Conservation (phyloP, 2,113 vertebrate species). For the Lepisosteus osseus region DNA sequence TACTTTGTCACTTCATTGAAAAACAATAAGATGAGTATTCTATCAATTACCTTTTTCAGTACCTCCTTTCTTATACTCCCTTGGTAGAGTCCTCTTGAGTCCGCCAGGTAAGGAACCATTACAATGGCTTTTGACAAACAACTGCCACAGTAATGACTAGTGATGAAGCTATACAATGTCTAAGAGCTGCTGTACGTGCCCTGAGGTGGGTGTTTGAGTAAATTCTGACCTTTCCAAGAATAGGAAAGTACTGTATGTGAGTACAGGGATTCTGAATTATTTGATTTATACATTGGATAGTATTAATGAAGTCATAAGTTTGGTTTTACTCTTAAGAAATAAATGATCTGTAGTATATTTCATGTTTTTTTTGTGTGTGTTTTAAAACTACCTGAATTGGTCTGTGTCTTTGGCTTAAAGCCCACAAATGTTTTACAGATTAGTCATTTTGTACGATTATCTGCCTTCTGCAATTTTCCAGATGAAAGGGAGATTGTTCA, state of each 20-base stretch:
- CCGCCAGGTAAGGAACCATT: slow-evolving; percentile 58
- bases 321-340: too few relatives aligned
- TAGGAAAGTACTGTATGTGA: slow-evolving; percentile 6
- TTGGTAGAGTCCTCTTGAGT: slow-evolving; percentile 32
- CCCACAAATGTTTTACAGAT: slow-evolving; percentile 50
- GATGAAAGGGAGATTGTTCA: slow-evolving; percentile 50
- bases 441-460: slow-evolving; percentile 42
- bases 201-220: slow-evolving; percentile 4
- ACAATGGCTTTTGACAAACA: slow-evolving; percentile 52
- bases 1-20: slow-evolving; percentile 39
- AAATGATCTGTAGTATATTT: too few relatives aligned
- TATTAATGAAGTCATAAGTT: too few relatives aligned
- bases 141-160: slow-evolving; percentile 40
- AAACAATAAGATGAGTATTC: slow-evolving; percentile 40
- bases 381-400: too few relatives aligned
- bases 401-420: too few relatives aligned
- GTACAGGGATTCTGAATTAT: background rate
- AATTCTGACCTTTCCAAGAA: slow-evolving; percentile 35
- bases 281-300: too few relatives aligned
- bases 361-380: too few relatives aligned
- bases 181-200: slow-evolving; percentile 18
- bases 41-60: slow-evolving; percentile 42
- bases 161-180: slow-evolving; percentile 32
- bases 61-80: slow-evolving; percentile 32
- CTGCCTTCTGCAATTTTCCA: slow-evolving; percentile 60